Percentiles rank a stretch among this genome's conserved stretches.
Evolutionary conservation across 2,888 invertebrate genomes (phyloP).

Genomic region (Onthophagus sagittarius): DNA sequence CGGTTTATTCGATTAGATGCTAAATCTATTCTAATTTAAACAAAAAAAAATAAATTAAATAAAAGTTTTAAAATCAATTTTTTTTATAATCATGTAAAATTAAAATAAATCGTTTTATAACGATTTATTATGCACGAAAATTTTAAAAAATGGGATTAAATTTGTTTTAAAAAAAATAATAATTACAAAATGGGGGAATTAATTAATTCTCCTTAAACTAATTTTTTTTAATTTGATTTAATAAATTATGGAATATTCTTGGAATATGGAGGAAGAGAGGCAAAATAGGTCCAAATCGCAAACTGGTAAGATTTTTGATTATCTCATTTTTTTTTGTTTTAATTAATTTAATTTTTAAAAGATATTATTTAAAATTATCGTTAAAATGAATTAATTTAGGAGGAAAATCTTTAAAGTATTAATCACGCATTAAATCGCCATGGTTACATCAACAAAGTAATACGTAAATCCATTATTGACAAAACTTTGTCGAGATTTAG

Average conservation of each 20-base stretch:
- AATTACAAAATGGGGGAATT: background rate
- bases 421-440: background rate
- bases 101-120: background rate
- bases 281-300: slow-evolving; percentile 35
- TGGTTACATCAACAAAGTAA: background rate
- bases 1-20: background rate
- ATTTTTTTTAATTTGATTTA: background rate
- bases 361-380: background rate
- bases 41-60: background rate
- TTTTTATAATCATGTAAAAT: background rate
- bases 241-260: slow-evolving; percentile 45
- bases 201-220: background rate
- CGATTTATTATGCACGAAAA: background rate
- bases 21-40: background rate
- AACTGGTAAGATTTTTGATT: slow-evolving; percentile 26
- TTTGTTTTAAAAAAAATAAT: background rate
- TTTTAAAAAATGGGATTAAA: background rate
- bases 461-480: background rate
- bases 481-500: background rate
- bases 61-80: background rate
- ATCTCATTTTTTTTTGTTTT: background rate
- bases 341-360: background rate
- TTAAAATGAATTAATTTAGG: background rate
- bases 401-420: background rate
- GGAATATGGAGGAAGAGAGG: slow-evolving; percentile 46